Evolutionary conservation across 2,113 vertebrate species (phyloP), one percentile per base, ranked within the genome.

Genomic region (Varanus komodoensis): DNA sequence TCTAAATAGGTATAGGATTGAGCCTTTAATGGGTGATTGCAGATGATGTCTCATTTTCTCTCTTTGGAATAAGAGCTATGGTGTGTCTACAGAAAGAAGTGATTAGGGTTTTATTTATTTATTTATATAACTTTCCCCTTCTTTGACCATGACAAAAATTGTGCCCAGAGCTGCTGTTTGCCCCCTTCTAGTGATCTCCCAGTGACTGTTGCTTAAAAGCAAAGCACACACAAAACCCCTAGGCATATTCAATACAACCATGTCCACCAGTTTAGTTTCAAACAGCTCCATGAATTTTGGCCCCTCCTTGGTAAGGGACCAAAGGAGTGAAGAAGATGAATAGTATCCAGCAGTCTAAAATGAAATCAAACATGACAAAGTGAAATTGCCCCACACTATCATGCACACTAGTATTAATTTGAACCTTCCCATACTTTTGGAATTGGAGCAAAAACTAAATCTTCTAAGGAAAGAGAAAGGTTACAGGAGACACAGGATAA

Each of bases 201-300:
- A 54, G 12, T 54, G 27, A 48, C 23, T 80, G 48, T 89, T 87
- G 19, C 8, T 85, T 85, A 44, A 71, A 52, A 81, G 27, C 79
- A 82, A 61, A 15, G 17, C 11, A 54, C 15, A 81, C 50, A 19
- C 50, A 64, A 64, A 64, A 64, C 17, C 38, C 15, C 61, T 48
- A 48, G 23, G 3, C 38, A 29, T 7, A 6, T 68, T 69, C 69
- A 68, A 48, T 50, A 3, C 38, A 84, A 32, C 69, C 64, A 67
- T 27, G 64, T 84, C 52, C 6, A 48, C 3, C 38, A 8, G 34
- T 77, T 77, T 77, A 44, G 75, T 90, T 92, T 93, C 82, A 84
- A 89, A 89, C 1, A 17, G 44, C 12, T 52, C 17, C 17, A n/a
- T 82, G 78, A n/a, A 38, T 27, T 73, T 50, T 50, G 38, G 29